Conservation (phyloP, 1,140 invertebrate species). For the Alviniconcha marisindica region DNA sequence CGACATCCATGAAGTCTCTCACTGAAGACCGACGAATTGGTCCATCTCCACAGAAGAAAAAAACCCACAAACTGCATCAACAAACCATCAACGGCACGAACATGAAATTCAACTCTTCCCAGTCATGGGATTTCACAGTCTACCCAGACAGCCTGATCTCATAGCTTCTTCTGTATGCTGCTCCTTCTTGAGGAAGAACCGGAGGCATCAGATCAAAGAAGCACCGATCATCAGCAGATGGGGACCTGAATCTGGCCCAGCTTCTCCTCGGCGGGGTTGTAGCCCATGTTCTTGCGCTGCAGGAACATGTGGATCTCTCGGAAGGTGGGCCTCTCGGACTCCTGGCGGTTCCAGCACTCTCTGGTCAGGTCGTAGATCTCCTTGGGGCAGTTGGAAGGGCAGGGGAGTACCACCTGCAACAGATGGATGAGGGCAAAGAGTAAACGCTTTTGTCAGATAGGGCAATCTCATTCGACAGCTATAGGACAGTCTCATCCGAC, state of each 20-base stretch:
- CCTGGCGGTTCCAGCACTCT: slow-evolving; percentile 94
- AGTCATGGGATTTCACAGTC: not conserved
- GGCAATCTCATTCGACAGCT: too few relatives aligned
- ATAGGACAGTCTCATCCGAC: too few relatives aligned
- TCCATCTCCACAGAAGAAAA: too few relatives aligned
- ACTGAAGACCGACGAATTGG: too few relatives aligned
- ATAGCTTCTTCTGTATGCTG: not conserved
- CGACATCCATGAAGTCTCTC: too few relatives aligned
- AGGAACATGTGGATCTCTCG: slow-evolving; percentile 93
- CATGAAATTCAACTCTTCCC: not conserved
- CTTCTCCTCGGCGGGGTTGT: slow-evolving; percentile 74
- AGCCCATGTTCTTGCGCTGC: slow-evolving; percentile 90
- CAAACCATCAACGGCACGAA: not conserved
- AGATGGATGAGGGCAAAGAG: too few relatives aligned
- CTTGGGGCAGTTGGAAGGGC: slow-evolving; percentile 71
- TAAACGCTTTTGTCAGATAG: too few relatives aligned
- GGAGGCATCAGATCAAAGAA: not conserved
- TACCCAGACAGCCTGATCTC: not conserved
- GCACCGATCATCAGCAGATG: slow-evolving; percentile 66
- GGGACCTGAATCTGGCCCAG: slow-evolving; percentile 70
- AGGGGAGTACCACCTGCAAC: slow-evolving; percentile 56
- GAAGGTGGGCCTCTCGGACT: slow-evolving; percentile 86
- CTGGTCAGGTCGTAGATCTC: slow-evolving; percentile 90
- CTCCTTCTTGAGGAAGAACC: not conserved
- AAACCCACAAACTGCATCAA: too few relatives aligned